Percentiles rank a stretch among this genome's conserved stretches.
phyloP scores from a whole-genome alignment of 2,113 vertebrate genomes.

The Meriones unguiculatus region DNA sequence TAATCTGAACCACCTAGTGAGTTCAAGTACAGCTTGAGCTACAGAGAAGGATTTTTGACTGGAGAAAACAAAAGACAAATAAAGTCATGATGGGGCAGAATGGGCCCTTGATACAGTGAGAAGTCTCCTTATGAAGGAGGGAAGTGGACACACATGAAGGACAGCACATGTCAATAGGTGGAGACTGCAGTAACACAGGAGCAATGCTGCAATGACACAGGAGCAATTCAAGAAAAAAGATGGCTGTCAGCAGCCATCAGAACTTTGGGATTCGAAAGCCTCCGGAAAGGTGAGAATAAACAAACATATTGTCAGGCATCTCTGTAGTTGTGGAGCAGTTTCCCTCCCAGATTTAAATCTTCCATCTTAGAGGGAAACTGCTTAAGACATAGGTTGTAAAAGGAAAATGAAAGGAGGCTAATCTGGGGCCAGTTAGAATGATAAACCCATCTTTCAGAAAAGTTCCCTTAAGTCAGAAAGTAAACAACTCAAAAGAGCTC shows the following conservation, averaged over 20 bases:
- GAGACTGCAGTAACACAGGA: background rate
- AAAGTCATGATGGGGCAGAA: background rate
- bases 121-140: background rate
- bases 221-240: no score
- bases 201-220: no score
- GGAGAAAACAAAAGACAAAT: background rate
- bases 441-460: background rate
- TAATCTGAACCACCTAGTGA: background rate
- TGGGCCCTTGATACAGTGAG: background rate
- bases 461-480: background rate
- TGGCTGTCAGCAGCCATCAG: background rate
- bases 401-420: background rate
- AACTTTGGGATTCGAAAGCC: background rate
- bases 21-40: background rate
- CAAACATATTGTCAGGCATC: background rate
- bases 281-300: background rate
- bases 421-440: background rate
- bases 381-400: background rate
- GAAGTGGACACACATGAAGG: background rate
- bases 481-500: background rate
- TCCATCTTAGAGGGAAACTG: background rate
- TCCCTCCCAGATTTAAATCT: background rate
- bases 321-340: background rate
- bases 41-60: background rate
- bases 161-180: accelerated